These are phyloP conservation scores for Lordiphosa stackelbergi DNA, from an alignment of 1,140 invertebrate species.

Conservation along the genomic window DNA sequence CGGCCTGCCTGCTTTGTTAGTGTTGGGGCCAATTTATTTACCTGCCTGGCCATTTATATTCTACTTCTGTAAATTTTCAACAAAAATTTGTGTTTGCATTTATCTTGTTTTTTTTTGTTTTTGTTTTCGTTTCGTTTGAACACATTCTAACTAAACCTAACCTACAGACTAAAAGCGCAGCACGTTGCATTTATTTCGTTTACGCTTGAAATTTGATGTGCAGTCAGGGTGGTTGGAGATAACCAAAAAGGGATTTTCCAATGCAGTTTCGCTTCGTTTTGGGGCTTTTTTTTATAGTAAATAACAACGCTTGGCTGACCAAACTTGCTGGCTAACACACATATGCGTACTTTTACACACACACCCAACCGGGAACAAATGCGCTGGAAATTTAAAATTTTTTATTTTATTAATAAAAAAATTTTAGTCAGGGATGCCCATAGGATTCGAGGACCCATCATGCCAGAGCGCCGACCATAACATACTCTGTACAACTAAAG, in stretches of 20 bases:
- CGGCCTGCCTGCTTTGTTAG: conserved; percentile 2
- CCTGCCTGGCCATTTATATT: conserved; percentile 25
- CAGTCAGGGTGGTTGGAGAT: neutral
- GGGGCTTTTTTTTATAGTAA: conserved; percentile 28
- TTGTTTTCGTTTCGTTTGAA: too few relatives aligned
- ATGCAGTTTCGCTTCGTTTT: conserved; percentile 23
- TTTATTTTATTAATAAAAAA: too few relatives aligned
- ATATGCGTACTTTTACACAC: neutral
- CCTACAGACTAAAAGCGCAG: conserved; percentile 27
- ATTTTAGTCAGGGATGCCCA: too few relatives aligned
- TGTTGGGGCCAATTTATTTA: conserved; percentile 33
- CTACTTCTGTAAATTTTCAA: conserved; percentile 16
- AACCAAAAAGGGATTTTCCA: neutral
- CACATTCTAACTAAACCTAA: conserved; percentile 18
- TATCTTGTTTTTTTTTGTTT: conserved; percentile 1
- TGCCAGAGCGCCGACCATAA: too few relatives aligned
- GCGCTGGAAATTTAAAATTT: conserved; percentile 32
- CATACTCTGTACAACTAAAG: too few relatives aligned
- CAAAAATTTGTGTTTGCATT: conserved; percentile 16
- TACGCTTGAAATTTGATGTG: conserved; percentile 21
- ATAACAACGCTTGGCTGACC: conserved; percentile 29
- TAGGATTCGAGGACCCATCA: too few relatives aligned
- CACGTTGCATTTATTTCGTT: conserved; percentile 37
- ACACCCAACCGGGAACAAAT: conserved; percentile 3
- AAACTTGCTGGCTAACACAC: conserved; percentile 17